Evolutionary conservation across 2,113 vertebrate species (phyloP).

Genomic region (Meleagris gallopavo): DNA sequence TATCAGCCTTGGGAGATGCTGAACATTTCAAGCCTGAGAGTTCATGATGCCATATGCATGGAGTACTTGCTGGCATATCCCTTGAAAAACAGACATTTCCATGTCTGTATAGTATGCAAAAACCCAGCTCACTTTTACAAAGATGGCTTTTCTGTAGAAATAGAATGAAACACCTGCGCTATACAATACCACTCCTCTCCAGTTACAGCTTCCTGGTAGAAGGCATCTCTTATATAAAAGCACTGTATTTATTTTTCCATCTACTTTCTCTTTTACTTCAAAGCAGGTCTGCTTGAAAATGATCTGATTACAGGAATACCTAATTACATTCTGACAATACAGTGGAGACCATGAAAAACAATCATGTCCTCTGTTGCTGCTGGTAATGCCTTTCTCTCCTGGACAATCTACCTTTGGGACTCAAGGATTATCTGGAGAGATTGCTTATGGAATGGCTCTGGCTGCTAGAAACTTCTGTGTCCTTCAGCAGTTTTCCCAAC

Average conservation of each 20-base stretch:
- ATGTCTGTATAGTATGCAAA: not conserved
- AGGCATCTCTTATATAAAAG: not conserved
- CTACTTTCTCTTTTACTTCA: not conserved
- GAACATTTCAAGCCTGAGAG: not conserved
- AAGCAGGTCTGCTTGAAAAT: not conserved
- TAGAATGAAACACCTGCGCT: not conserved
- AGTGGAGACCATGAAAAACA: not conserved
- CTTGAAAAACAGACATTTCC: not conserved
- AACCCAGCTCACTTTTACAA: not conserved
- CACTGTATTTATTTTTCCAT: not conserved
- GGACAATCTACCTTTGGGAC: not conserved
- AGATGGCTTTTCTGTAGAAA: conserved; percentile 31
- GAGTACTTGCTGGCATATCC: not conserved
- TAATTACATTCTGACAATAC: not conserved
- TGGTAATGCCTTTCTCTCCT: not conserved
- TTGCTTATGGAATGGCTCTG: not conserved
- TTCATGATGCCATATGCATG: not conserved
- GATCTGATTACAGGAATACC: not conserved
- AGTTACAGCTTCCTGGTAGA: not conserved
- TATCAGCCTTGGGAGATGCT: not conserved
- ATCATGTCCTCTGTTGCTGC: not conserved
- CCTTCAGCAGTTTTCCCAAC: not conserved
- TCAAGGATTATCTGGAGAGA: not conserved
- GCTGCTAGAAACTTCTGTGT: not conserved
- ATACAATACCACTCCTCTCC: not conserved